phyloP scores from a whole-genome alignment of 1,140 invertebrate species.

The Schlechtendalia chinensis region DNA sequence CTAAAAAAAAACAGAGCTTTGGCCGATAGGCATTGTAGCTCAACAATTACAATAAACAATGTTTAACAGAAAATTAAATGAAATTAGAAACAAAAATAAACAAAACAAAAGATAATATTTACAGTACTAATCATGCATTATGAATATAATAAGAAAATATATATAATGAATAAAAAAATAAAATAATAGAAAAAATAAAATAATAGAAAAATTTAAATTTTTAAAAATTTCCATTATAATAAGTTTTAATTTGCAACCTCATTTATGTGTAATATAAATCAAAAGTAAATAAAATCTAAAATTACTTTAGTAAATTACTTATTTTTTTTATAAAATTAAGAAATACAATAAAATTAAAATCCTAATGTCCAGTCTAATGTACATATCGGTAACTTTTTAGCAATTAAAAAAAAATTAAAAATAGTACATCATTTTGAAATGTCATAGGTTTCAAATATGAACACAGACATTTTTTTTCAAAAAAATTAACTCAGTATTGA shows the following conservation, averaged over 20 bases:
- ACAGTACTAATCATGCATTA: too few species aligned
- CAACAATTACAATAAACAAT: too few species aligned
- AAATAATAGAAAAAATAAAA: too few species aligned
- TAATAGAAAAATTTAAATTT: too few species aligned
- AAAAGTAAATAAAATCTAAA: constrained; percentile 29
- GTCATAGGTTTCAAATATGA: constrained; percentile 2
- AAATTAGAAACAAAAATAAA: too few species aligned
- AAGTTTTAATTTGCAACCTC: constrained; percentile 3
- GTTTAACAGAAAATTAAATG: too few species aligned
- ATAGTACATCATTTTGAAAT: neutral
- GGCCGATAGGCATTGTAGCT: too few species aligned
- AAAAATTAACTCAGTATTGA: too few species aligned
- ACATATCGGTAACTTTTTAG: constrained; percentile 3
- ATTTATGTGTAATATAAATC: neutral
- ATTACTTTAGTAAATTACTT: constrained; percentile 18
- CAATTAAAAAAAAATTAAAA: constrained; percentile 11
- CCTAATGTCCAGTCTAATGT: constrained; percentile 10
- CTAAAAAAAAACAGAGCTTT: neutral
- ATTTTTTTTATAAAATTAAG: neutral
- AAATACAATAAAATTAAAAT: constrained; percentile 7
- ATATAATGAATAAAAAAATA: too few species aligned
- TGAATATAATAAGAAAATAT: too few species aligned
- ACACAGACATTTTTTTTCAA: neutral
- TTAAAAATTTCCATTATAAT: neutral
- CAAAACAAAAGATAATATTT: too few species aligned